Percentiles rank a stretch among this genome's conserved stretches.
These are phyloP conservation scores for Idaea aversata DNA, from an alignment of 2,888 invertebrate genomes.

Conservation along the genomic window DNA sequence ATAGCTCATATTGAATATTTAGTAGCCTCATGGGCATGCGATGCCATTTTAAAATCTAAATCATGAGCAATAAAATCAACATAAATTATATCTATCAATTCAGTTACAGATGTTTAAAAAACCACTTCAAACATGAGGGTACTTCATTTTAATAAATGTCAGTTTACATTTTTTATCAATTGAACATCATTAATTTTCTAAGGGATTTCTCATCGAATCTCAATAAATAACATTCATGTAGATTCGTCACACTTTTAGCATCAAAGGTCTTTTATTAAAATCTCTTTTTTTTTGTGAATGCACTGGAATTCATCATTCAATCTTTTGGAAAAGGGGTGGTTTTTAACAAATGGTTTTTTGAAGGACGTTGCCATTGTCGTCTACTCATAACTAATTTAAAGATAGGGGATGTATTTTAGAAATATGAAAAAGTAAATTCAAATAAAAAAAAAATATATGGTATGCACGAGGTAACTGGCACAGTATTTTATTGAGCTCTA, in stretches of 20 bases:
- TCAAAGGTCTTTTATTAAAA: constrained; percentile 1
- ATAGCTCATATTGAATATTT: neutral
- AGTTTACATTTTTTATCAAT: constrained; percentile 59
- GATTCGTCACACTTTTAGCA: constrained; percentile 53
- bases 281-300: neutral
- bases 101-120: constrained; percentile 18
- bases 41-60: neutral
- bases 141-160: constrained; percentile 56
- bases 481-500: no score
- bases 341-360: neutral
- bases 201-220: constrained; percentile 32
- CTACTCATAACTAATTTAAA: neutral
- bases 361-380: neutral
- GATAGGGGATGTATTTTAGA: neutral
- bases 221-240: constrained; percentile 57
- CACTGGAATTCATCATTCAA: constrained; percentile 1
- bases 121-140: constrained; percentile 54
- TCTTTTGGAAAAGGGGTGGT: constrained; percentile 3
- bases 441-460: no score
- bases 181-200: constrained; percentile 26
- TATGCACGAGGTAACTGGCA: no score
- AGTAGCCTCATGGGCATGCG: neutral
- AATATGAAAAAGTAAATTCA: neutral
- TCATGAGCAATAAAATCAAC: constrained; percentile 10
- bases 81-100: constrained; percentile 17